Evolutionary conservation across 2,888 invertebrate genomes (phyloP), one percentile per base, ranked within the genome.

Genomic region (Andrena camellia): DNA sequence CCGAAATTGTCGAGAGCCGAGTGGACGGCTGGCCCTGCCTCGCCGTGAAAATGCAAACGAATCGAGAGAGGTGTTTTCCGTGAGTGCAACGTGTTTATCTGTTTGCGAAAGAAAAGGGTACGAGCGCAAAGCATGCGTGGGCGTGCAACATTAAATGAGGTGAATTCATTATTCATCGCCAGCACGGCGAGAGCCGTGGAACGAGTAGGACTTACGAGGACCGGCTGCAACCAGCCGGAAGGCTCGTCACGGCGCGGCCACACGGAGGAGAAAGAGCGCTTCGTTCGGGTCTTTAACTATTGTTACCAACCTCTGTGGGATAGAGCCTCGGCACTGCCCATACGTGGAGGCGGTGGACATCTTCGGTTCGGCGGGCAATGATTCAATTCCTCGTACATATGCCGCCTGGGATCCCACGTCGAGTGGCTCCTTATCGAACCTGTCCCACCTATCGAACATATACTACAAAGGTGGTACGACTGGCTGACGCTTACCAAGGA

Each of bases 321-420:
- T 54, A 93, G 90, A 86, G 88, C 93, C 57, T 94, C 97, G 84
- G 95, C 94, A 90, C 96, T 95, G 93, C 96, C 95, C 92, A 93
- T 93, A 87, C 92, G 90, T 78, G 95, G 95, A 87, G 96, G 94
- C 66, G 94, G 94, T 66, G 94, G 94, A 84, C 94, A 94, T 91
- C 94, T 93, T 89, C 94, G 93, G 90, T 92, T 94, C 70, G 95
- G 95, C 75, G 93, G 92, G 87, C 94, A 94, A 91, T 97, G 96
- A 92, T 97, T 97, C 94, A 98, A 96, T 94, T 98, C 97, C 95
- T 98, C 98, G 95, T 98, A 98, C 95, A 98, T 97, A 94, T 98
- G 97, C 78, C 98, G 97, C 80, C 98, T 95, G 89, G 98, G 98
- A 95, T 98, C 98, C 98, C 98, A 98, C 93, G 98, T 98, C 74